These are phyloP conservation scores for Gisinianus flammeolus DNA, from an alignment of 2,888 invertebrate genomes.

Conservation along the genomic window DNA sequence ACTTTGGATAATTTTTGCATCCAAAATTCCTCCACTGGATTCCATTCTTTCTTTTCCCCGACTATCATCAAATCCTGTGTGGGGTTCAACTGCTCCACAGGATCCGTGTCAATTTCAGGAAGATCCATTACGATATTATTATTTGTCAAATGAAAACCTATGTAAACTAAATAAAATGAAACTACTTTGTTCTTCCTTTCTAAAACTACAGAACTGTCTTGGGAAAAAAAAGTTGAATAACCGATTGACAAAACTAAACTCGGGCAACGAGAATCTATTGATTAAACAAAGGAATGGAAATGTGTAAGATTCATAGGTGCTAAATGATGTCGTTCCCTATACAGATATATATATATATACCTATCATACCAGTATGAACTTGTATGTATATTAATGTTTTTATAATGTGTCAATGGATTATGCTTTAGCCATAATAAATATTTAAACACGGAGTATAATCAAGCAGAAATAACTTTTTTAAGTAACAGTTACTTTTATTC, in stretches of 20 bases:
- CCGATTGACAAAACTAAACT: not conserved
- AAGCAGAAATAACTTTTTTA: too few relatives aligned
- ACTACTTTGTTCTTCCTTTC: not conserved
- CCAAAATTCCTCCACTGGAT: slow-evolving; percentile 56
- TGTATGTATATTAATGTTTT: too few relatives aligned
- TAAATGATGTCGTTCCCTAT: too few relatives aligned
- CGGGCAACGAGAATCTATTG: not conserved
- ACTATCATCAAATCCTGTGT: slow-evolving; percentile 44
- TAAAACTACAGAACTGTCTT: not conserved
- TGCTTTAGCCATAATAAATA: too few relatives aligned
- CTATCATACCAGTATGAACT: too few relatives aligned
- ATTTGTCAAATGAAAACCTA: too few relatives aligned
- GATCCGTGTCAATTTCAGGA: slow-evolving; percentile 1
- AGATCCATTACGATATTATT: slow-evolving; percentile 23
- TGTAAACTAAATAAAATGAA: not conserved
- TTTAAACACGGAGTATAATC: too few relatives aligned
- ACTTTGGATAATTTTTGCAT: slow-evolving; percentile 52
- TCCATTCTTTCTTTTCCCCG: slow-evolving; percentile 49
- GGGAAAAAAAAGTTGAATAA: not conserved
- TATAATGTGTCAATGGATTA: too few relatives aligned
- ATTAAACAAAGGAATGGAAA: too few relatives aligned
- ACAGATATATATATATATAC: too few relatives aligned
- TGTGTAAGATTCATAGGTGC: too few relatives aligned
- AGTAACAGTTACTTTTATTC: too few relatives aligned
- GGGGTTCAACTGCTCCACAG: not conserved